phyloP scores from a whole-genome alignment of 2,113 vertebrate genomes.

The Bubo bubo region DNA sequence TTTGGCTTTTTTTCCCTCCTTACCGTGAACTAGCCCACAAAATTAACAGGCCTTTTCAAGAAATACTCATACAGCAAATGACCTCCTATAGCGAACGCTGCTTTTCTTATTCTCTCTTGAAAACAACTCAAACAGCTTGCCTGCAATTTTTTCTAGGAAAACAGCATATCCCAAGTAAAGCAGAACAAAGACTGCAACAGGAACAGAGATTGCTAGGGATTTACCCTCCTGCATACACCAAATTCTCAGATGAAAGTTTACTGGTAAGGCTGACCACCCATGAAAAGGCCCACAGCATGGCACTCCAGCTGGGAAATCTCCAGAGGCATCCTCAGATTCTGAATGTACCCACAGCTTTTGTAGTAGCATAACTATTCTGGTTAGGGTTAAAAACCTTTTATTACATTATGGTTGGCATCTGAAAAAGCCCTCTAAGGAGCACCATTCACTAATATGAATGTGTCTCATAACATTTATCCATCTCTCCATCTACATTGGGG shows the following conservation, averaged over 20 bases:
- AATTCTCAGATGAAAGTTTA: not conserved
- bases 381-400: not conserved
- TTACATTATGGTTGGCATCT: not conserved
- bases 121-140: not conserved
- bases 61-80: not conserved
- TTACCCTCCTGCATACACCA: not conserved
- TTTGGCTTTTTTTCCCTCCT: not conserved
- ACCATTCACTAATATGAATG: accelerated
- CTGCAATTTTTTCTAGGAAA: not conserved
- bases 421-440: not conserved
- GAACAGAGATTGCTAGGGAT: not conserved
- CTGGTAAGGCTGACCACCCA: not conserved
- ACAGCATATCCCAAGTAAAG: not conserved
- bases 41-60: constrained; percentile 30
- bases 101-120: not conserved
- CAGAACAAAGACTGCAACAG: not conserved
- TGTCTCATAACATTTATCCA: not conserved
- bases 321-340: not conserved
- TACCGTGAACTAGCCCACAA: not conserved
- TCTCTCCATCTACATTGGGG: not conserved
- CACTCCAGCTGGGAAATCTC: not conserved
- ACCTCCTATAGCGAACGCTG: not conserved
- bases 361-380: not conserved
- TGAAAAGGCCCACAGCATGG: not conserved
- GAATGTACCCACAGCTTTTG: not conserved